Evolutionary conservation across 30 jellyfish, hydroid and myxozoan genomes (phyloP), one percentile per base, ranked within the genome.

Genomic region (Phacellophora camtschatica): DNA sequence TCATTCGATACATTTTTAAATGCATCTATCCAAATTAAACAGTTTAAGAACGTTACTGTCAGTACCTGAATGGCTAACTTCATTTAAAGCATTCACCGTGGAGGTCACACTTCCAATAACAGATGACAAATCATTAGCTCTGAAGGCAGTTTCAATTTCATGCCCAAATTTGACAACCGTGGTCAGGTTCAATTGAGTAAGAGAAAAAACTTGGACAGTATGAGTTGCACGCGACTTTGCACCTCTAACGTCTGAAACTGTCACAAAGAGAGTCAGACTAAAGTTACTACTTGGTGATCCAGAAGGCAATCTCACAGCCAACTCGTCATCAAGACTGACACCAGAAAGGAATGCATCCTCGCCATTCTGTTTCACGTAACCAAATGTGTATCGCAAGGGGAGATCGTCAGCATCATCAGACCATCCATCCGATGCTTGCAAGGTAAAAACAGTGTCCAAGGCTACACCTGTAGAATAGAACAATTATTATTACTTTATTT

Each of bases 371-470:
- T 35, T 71, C 13, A 65, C 27, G 82, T 56, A 88, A 36, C 97
- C 97, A 54, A 67, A 88, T 46, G 32, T 63, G 53, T 69, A 88
- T 15, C 66, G 32, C 67, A 88, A 32, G 24, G 97, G 95, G 39
- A 79, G 39, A 58, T 88, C 97, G 7, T 62, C 95, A 11, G 27
- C 81, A 28, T 61, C 90, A 63, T 88, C 97, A 8, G 50, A 33
- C 97, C 97, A 88, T 1, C 97, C 97, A 5, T 50, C 86, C 20
- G 27, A 18, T 23, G 97, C 94, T 66, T 58, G 83, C 41, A 88
- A 65, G 39, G 68, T 71, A 83, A 88, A 88, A 11, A 28, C 49
- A 16, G 97, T 55, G 1, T 80, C 66, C 74, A 88, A 57, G 11
- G 95, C 97, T 48, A 77, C 54, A 9, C 95, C 95, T 50, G 34